These are phyloP conservation scores for Haemorhous mexicanus DNA, from an alignment of 2,113 vertebrate genomes.

Conservation along the genomic window DNA sequence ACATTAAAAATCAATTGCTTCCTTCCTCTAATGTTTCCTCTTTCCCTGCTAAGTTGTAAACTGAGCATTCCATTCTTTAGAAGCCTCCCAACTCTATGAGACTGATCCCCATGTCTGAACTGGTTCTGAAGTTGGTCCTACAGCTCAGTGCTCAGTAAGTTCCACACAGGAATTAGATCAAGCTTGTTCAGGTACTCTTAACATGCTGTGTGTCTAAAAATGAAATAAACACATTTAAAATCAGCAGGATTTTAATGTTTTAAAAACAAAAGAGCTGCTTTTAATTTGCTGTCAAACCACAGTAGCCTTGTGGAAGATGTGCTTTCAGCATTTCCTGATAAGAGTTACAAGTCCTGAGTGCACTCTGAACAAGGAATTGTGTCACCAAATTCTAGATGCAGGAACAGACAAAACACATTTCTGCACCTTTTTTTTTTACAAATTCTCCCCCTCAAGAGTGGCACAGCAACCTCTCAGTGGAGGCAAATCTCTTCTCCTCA, in stretches of 20 bases:
- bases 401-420: neutral
- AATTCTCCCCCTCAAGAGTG: neutral
- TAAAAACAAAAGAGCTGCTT: neutral
- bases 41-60: neutral
- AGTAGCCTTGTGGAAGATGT: neutral
- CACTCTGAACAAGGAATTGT: neutral
- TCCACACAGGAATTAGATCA: neutral
- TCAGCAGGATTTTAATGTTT: neutral
- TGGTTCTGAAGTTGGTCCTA: neutral
- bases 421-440: neutral
- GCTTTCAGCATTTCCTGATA: neutral
- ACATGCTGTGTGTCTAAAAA: neutral
- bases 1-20: conserved; percentile 1
- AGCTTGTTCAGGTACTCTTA: neutral
- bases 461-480: neutral
- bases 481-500: neutral
- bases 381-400: neutral
- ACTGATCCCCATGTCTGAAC: neutral
- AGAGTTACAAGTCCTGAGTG: neutral
- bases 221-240: neutral
- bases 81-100: neutral
- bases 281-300: neutral
- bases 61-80: neutral
- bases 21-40: neutral
- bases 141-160: neutral